Evolutionary conservation across 2,888 invertebrate species (phyloP).

Genomic region (Eupithecia pulchellata): DNA sequence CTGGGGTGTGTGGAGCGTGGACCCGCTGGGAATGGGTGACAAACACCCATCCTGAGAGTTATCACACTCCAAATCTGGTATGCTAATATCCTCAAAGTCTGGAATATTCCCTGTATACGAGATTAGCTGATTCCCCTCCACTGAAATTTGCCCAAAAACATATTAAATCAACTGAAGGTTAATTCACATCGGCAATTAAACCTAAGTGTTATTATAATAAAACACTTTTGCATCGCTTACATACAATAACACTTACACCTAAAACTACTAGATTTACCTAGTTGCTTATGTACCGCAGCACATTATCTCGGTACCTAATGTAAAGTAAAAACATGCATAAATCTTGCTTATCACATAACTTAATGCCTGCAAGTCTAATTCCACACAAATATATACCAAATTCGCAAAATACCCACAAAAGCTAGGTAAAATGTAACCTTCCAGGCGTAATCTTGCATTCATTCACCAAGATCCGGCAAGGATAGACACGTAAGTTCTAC

Average conservation of each 20-base stretch:
- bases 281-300: neutral
- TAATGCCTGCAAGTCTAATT: slow-evolving; percentile 14
- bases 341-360: neutral
- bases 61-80: slow-evolving; percentile 74
- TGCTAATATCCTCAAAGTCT: slow-evolving; percentile 81
- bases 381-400: slow-evolving; percentile 30
- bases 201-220: neutral
- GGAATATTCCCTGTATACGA: slow-evolving; percentile 84
- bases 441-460: neutral
- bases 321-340: slow-evolving; percentile 11
- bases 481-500: neutral
- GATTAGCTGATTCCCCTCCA: slow-evolving; percentile 84
- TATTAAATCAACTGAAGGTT: slow-evolving; percentile 38
- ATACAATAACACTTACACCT: neutral
- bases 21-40: slow-evolving; percentile 59
- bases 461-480: neutral
- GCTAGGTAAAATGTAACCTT: neutral
- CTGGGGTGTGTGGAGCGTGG: slow-evolving; percentile 77
- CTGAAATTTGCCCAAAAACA: slow-evolving; percentile 67
- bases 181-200: slow-evolving; percentile 20
- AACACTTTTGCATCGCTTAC: neutral
- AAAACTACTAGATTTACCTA: neutral
- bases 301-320: neutral
- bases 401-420: slow-evolving; percentile 1
- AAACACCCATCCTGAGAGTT: slow-evolving; percentile 63